Conservation (phyloP, 2,888 invertebrate species). For the Mimachlamys varia region DNA sequence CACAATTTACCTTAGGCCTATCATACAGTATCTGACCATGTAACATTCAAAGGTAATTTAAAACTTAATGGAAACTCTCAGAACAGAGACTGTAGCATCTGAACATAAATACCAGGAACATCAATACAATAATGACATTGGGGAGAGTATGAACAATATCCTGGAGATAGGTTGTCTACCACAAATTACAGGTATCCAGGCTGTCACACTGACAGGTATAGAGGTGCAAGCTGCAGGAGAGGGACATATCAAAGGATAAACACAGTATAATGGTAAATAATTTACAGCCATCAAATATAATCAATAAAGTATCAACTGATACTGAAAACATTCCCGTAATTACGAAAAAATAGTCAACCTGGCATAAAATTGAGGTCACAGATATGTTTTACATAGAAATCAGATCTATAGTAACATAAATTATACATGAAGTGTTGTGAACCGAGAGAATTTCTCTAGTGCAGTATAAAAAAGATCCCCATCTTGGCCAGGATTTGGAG, state of each 20-base stretch:
- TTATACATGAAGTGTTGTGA: too few relatives aligned
- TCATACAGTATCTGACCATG: too few relatives aligned
- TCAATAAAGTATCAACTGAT: not conserved
- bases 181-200: not conserved
- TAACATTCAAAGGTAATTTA: too few relatives aligned
- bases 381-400: too few relatives aligned
- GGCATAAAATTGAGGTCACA: not conserved
- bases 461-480: too few relatives aligned
- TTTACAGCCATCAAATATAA: not conserved
- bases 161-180: not conserved
- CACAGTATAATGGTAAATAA: not conserved
- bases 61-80: not conserved
- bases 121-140: not conserved
- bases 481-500: too few relatives aligned
- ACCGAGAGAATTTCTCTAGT: too few relatives aligned
- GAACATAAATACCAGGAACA: not conserved
- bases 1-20: too few relatives aligned
- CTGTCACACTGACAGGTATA: not conserved
- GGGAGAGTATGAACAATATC: too few relatives aligned
- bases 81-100: not conserved
- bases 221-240: not conserved
- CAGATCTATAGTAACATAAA: too few relatives aligned
- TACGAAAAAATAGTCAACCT: not conserved
- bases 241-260: not conserved
- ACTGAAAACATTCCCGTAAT: not conserved